phyloP scores from a whole-genome alignment of 2,888 invertebrate genomes.

The Anodontia alba region DNA sequence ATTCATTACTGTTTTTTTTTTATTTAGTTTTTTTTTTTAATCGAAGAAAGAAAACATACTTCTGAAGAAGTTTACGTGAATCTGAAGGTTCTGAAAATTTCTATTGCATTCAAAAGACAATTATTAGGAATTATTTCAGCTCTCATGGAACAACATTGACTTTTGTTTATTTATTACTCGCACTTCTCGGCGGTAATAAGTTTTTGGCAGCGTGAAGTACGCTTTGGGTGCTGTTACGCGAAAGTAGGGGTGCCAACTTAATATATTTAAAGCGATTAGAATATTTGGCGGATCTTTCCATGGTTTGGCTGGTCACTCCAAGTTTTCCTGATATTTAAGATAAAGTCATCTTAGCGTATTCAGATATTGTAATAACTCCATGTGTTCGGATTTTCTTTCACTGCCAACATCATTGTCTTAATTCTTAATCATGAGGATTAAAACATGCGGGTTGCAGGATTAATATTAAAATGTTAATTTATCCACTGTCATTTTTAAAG shows the following conservation, averaged over 20 bases:
- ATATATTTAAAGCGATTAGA: slow-evolving; percentile 61
- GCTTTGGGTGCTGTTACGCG: slow-evolving; percentile 32
- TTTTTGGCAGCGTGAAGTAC: slow-evolving; percentile 43
- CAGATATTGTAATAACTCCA: neutral
- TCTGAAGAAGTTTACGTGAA: no score
- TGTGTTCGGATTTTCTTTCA: neutral
- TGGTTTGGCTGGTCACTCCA: slow-evolving; percentile 15
- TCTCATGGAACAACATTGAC: neutral
- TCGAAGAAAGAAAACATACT: no score
- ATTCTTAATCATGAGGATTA: neutral
- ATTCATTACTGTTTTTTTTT: no score
- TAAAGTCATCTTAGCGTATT: slow-evolving; percentile 11
- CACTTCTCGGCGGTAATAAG: slow-evolving; percentile 36
- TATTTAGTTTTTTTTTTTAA: no score
- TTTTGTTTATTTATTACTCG: slow-evolving; percentile 18
- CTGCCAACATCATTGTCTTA: neutral
- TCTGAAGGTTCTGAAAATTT: no score
- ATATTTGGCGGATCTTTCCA: slow-evolving; percentile 50
- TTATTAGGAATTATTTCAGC: no score
- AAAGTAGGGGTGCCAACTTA: slow-evolving; percentile 37
- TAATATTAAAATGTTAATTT: neutral
- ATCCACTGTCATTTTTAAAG: neutral
- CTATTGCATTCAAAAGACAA: no score
- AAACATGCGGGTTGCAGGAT: neutral
- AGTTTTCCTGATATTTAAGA: slow-evolving; percentile 6